These are phyloP conservation scores for Cyrtorhinus lividipennis DNA, from an alignment of 1,140 invertebrate species.

Conservation along the genomic window DNA sequence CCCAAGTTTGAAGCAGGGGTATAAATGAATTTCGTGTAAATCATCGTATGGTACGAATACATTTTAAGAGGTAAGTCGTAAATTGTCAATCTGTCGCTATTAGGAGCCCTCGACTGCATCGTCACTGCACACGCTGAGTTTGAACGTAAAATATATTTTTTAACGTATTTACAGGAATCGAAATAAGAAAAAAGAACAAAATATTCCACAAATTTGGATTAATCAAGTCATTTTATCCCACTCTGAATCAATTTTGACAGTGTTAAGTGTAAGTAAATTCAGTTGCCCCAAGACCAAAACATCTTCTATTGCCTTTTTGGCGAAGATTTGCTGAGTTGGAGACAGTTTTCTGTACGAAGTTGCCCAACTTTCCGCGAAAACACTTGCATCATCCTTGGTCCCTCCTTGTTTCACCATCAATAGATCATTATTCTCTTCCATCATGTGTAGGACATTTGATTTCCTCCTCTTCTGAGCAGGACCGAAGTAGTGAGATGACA, in stretches of 20 bases:
- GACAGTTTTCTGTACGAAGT: conserved; percentile 3
- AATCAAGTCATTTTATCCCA: not conserved
- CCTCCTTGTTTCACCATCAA: not conserved
- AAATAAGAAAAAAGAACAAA: not conserved
- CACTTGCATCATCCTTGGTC: not conserved
- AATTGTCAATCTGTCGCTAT: no score
- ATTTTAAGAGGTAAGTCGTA: no score
- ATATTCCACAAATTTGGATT: not conserved
- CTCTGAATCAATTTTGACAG: not conserved
- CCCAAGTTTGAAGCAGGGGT: no score
- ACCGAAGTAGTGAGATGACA: not conserved
- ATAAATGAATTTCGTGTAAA: no score
- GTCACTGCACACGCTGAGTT: no score
- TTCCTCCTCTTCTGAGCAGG: conserved; percentile 2
- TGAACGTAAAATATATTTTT: not conserved
- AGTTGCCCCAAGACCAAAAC: conserved; percentile 3
- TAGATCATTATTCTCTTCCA: not conserved
- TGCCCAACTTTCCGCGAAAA: not conserved
- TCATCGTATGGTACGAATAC: no score
- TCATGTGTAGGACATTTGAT: not conserved
- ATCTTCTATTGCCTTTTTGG: conserved; percentile 5
- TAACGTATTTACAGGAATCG: not conserved
- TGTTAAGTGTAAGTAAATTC: not conserved
- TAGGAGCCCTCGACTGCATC: no score
- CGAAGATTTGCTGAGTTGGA: not conserved